Conservation (phyloP, 1,140 invertebrate genomes). For the Drosophila littoralis region DNA sequence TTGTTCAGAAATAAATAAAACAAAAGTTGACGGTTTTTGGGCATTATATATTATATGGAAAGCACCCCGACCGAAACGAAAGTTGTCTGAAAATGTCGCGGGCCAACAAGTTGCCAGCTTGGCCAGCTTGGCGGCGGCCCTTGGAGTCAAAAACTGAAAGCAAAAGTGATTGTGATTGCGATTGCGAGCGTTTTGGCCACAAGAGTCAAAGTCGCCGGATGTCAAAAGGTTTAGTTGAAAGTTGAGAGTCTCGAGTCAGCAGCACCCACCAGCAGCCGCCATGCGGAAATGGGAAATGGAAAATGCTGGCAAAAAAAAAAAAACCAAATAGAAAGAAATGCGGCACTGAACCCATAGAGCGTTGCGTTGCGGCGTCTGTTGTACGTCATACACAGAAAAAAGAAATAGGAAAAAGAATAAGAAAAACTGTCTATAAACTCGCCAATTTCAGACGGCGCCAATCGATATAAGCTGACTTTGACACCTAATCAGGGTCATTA, state of each 20-base stretch:
- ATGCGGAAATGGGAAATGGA: conserved; percentile 51
- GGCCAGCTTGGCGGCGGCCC: too few species aligned
- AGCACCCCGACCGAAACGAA: conserved; percentile 72
- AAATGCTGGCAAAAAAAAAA: not conserved
- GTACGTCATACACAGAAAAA: not conserved
- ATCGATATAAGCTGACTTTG: conserved; percentile 76
- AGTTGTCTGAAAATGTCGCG: conserved; percentile 80
- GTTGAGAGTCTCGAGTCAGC: conserved; percentile 54
- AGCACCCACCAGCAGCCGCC: conserved; percentile 29
- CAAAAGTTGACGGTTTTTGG: conserved; percentile 33
- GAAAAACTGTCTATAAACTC: not conserved
- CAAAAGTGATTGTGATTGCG: conserved; percentile 78
- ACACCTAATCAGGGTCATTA: conserved; percentile 63
- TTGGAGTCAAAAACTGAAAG: conserved; percentile 73
- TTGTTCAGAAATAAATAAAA: conserved; percentile 38
- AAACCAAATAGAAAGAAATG: conserved; percentile 26
- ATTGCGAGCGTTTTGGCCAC: conserved; percentile 9
- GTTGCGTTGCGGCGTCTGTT: not conserved
- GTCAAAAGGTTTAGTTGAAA: conserved; percentile 70
- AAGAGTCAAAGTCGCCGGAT: conserved; percentile 8
- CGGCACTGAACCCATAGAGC: conserved; percentile 48
- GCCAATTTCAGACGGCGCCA: not conserved
- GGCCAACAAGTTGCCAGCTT: conserved; percentile 48
- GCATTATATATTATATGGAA: conserved; percentile 46
- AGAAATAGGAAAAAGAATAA: not conserved